Conservation (phyloP, 2,113 vertebrate species). For the Charadrius vociferus region DNA sequence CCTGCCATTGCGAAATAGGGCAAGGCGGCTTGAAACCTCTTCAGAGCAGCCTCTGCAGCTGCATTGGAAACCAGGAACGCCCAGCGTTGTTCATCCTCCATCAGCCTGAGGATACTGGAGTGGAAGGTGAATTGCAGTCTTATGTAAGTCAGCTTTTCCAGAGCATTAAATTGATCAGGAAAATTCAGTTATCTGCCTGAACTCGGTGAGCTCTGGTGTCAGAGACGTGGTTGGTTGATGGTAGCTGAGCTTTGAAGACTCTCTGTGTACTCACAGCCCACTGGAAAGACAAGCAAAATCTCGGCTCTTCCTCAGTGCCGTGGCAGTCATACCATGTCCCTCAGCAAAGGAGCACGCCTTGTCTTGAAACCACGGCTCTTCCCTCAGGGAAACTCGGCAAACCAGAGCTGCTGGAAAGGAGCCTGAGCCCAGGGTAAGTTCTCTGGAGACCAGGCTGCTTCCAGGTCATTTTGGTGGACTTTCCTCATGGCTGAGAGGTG, state of each 20-base stretch:
- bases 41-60: not conserved
- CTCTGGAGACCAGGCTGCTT: not conserved
- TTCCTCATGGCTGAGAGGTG: not conserved
- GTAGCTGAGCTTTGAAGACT: not conserved
- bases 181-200: not conserved
- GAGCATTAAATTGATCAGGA: not conserved
- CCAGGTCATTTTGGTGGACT: not conserved
- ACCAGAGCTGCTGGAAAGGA: not conserved
- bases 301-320: not conserved
- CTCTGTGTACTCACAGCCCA: not conserved
- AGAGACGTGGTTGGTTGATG: not conserved
- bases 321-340: not conserved
- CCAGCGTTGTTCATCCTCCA: not conserved
- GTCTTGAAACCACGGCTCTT: not conserved
- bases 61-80: not conserved
- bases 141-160: not conserved
- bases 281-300: not conserved
- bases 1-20: not conserved
- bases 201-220: not conserved
- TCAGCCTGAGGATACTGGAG: not conserved
- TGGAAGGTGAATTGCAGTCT: not conserved
- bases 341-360: not conserved
- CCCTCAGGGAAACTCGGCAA: too few species aligned
- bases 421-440: not conserved
- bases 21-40: not conserved